phyloP scores from a whole-genome alignment of 2,113 vertebrate genomes.

The Pao palembangensis region DNA sequence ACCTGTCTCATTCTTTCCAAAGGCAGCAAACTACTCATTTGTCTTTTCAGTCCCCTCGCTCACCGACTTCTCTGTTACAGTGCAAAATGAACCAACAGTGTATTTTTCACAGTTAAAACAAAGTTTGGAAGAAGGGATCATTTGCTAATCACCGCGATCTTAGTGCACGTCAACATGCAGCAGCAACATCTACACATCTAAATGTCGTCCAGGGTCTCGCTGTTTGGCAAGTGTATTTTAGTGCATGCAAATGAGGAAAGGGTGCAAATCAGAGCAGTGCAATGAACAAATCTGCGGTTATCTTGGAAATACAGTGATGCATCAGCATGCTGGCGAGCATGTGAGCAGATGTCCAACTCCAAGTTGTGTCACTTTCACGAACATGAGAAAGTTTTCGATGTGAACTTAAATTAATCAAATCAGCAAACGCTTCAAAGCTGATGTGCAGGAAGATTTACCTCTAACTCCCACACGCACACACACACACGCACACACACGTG shows the following conservation, averaged over 20 bases:
- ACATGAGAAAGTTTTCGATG: no score
- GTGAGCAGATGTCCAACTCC: background rate
- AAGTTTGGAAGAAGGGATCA: no score
- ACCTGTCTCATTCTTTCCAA: constrained; percentile 28
- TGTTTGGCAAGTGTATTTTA: constrained; percentile 7
- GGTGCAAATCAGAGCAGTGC: constrained; percentile 29
- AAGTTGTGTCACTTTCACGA: background rate
- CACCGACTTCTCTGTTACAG: no score
- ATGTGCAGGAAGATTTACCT: background rate
- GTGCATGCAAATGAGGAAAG: constrained; percentile 34
- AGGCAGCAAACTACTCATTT: no score
- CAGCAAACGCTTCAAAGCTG: background rate
- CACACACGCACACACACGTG: constrained; percentile 1
- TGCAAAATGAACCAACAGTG: no score
- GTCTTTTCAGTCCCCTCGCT: no score
- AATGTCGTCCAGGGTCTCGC: constrained; percentile 27
- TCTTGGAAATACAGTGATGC: no score
- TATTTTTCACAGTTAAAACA: no score
- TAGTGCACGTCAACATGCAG: background rate
- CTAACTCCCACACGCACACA: constrained; percentile 7
- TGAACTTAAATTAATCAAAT: constrained; percentile 7
- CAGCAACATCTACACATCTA: background rate
- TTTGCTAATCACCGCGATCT: no score
- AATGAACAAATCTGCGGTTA: no score
- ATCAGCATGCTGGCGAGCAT: no score